phyloP scores from a whole-genome alignment of 1,140 invertebrate genomes.

The Lucilia cuprina region DNA sequence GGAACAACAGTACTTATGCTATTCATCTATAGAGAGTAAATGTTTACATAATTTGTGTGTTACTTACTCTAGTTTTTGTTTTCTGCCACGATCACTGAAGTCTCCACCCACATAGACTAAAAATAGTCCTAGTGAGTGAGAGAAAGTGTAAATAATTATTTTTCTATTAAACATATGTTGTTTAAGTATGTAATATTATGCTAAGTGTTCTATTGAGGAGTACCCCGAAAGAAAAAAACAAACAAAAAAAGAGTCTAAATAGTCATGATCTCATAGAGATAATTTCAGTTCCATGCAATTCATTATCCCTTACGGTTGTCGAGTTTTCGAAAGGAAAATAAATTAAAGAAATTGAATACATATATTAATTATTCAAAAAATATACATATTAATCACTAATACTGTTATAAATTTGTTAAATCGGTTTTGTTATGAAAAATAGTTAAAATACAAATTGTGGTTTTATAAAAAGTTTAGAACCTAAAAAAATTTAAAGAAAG shows the following conservation, averaged over 20 bases:
- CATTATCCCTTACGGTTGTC: conserved; percentile 26
- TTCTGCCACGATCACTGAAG: not conserved
- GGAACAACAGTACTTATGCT: too few species aligned
- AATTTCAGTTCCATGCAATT: not conserved
- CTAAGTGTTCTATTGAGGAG: not conserved
- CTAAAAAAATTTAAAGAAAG: conserved; percentile 22
- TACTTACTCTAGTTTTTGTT: not conserved
- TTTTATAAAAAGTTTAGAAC: conserved; percentile 7
- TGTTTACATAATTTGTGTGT: not conserved
- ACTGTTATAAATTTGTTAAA: not conserved
- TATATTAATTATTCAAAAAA: not conserved
- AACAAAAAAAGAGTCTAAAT: conserved; percentile 8
- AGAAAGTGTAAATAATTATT: not conserved
- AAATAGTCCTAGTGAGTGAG: conserved; percentile 4
- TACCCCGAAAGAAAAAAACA: too few species aligned
- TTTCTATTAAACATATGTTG: not conserved
- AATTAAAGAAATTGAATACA: too few species aligned
- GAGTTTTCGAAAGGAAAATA: not conserved
- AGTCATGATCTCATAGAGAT: not conserved
- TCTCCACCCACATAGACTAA: conserved; percentile 23
- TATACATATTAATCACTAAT: not conserved
- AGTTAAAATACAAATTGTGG: not conserved
- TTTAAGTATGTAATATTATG: conserved; percentile 13
- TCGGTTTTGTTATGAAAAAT: not conserved
- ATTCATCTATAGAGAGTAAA: not conserved